phyloP scores from a whole-genome alignment of 2,888 invertebrate species.

The Hipparchia semele region DNA sequence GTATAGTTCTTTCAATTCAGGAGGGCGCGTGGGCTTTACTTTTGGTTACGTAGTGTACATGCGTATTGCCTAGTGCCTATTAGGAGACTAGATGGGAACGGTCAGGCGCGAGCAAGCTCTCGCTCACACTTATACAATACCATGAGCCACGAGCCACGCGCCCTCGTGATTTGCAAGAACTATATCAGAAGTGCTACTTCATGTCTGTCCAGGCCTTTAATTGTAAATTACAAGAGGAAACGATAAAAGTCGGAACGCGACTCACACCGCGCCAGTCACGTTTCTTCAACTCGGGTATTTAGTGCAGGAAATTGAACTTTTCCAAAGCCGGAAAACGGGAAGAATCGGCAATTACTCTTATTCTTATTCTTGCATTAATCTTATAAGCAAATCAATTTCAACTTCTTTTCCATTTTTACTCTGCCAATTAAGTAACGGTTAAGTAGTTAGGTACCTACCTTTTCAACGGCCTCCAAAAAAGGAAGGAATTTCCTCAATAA shows the following conservation, averaged over 20 bases:
- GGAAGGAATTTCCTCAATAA: neutral
- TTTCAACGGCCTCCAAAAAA: neutral
- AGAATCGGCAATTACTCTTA: conserved; percentile 36
- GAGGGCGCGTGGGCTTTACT: too few species aligned
- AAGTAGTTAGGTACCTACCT: too few species aligned
- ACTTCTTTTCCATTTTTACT: neutral
- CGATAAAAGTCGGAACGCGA: conserved; percentile 10
- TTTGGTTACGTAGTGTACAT: too few species aligned
- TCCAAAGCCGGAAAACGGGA: conserved; percentile 41
- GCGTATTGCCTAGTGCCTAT: too few species aligned
- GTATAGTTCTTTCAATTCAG: too few species aligned
- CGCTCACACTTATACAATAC: too few species aligned
- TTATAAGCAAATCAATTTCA: conserved; percentile 6
- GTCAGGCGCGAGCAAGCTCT: too few species aligned
- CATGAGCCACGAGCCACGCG: too few species aligned
- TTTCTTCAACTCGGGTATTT: conserved; percentile 37
- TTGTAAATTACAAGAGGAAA: conserved; percentile 17
- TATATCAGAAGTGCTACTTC: too few species aligned
- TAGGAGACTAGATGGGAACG: too few species aligned
- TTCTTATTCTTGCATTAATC: neutral
- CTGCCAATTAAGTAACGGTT: neutral
- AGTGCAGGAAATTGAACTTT: conserved; percentile 44
- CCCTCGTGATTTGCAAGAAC: too few species aligned
- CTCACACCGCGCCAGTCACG: conserved; percentile 17
- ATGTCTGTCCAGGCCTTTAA: neutral